Evolutionary conservation across 2,888 invertebrate species (phyloP).

Genomic region (Drosophila diplacantha): DNA sequence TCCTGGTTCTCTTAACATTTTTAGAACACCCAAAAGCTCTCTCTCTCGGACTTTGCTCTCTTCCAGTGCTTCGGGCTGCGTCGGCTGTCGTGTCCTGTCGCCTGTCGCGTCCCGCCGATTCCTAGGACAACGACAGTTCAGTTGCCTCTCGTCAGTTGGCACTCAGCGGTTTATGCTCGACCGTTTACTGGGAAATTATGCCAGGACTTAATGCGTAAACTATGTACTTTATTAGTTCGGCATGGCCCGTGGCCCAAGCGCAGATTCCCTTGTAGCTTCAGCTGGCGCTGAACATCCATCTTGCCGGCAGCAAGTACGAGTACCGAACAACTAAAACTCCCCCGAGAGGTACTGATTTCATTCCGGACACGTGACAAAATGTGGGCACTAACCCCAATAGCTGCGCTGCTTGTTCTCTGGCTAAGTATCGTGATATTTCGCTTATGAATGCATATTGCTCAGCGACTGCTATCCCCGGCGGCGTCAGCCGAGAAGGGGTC

Average conservation of each 20-base stretch:
- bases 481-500: conserved; percentile 45
- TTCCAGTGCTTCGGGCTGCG: background rate
- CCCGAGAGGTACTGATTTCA: conserved; percentile 44
- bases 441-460: conserved; percentile 53
- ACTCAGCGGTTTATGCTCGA: conserved; percentile 37
- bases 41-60: conserved; percentile 6
- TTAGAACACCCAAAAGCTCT: conserved; percentile 61
- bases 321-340: conserved; percentile 3
- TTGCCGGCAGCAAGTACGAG: conserved; percentile 11
- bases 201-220: conserved; percentile 60
- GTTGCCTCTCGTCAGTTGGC: conserved; percentile 50
- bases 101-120: conserved; percentile 8
- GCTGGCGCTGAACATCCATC: conserved; percentile 39
- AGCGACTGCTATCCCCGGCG: conserved; percentile 4
- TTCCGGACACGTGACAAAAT: conserved; percentile 56
- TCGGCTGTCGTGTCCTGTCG: conserved; percentile 8
- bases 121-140: conserved; percentile 48
- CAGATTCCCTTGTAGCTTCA: conserved; percentile 21
- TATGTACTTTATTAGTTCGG: conserved; percentile 47
- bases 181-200: conserved; percentile 48
- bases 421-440: conserved; percentile 43
- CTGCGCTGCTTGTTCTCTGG: conserved; percentile 17
- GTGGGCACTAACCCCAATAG: conserved; percentile 24
- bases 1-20: conserved; percentile 37
- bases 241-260: conserved; percentile 31